Base-by-base conservation (phyloP, 1,140 invertebrate genomes). In the Euura saliciscinereae region DNA sequence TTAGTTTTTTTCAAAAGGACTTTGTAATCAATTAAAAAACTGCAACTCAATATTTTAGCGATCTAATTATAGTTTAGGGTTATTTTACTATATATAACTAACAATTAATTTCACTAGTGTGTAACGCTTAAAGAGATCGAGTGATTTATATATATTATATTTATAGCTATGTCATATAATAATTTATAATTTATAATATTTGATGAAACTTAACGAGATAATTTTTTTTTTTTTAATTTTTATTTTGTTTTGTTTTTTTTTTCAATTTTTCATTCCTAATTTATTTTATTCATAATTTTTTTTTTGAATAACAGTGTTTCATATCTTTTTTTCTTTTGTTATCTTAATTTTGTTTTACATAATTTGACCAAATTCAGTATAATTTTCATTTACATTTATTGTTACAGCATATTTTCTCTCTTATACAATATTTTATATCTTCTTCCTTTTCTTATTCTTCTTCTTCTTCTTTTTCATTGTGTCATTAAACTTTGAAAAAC, bases 401-500 rank as follows among this genome's bases (percentile, higher is more conserved):
- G 28, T 28, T 28, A 28, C 28, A 28, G 28, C 28, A 28, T 28
- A 28, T 28, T 28, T 28, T 28, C 28, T 28, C 28, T 28, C 28
- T 28, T 28, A 28, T 28, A 28, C 28, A 28, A 59, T 59, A n/a
- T 59, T 11, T 59, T 11, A 59, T 59, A 59, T 59, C 6, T 11
- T 59, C 51, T 8, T 59, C 51, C 2, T 59, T 28, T 28, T 28
- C 28, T 28, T 28, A 1, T 6, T 51, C 46, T 6, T 51, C 46
- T 6, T 51, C 28, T 28, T 28, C 28, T 28, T 28, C 51, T 8
- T 59, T 4, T 8, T 59, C 51, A 59, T 59, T 59, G 51, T 59
- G 6, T 59, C 51, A n/a, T 59, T 59, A 59, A 59, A 59, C 51
- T 59, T 59, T 59, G 51, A 59, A 59, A 59, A 59, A 59, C 51